phyloP scores from a whole-genome alignment of 2,888 invertebrate genomes.

The Cactoblastis cactorum region DNA sequence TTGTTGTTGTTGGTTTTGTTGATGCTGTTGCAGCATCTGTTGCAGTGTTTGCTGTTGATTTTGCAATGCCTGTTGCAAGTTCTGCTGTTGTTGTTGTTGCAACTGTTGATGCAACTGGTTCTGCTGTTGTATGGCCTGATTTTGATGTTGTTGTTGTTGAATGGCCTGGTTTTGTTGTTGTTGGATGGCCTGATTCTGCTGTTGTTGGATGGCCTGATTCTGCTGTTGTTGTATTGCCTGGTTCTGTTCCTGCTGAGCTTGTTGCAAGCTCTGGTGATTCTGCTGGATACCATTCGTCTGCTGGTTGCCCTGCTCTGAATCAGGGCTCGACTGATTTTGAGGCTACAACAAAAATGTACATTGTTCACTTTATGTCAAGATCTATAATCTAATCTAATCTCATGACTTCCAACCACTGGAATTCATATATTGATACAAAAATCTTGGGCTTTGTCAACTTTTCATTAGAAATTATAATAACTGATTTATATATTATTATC shows the following conservation, averaged over 20 bases:
- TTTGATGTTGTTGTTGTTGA: constrained; percentile 44
- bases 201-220: constrained; percentile 38
- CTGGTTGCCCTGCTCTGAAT: constrained; percentile 66
- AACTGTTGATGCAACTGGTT: constrained; percentile 26
- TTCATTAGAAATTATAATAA: too few relatives aligned
- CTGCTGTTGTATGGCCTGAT: constrained; percentile 36
- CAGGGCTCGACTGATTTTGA: constrained; percentile 72
- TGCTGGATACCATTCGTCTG: constrained; percentile 70
- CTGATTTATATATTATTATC: too few relatives aligned
- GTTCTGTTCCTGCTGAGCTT: constrained; percentile 26
- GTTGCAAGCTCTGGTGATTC: constrained; percentile 54
- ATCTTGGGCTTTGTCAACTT: too few relatives aligned
- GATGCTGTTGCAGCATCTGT: constrained; percentile 45
- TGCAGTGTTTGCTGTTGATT: constrained; percentile 28
- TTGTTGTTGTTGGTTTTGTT: constrained; percentile 49
- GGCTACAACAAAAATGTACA: constrained; percentile 56
- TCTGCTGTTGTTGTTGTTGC: constrained; percentile 37
- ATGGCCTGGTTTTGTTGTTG: constrained; percentile 51
- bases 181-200: constrained; percentile 35
- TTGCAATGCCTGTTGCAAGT: constrained; percentile 29
- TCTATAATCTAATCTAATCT: too few relatives aligned
- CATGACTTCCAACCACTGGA: too few relatives aligned
- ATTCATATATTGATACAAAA: too few relatives aligned
- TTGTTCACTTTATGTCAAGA: not conserved
- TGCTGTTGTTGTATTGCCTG: constrained; percentile 35